phyloP scores from a whole-genome alignment of 2,113 vertebrate species.

The Hippoglossus stenolepis region DNA sequence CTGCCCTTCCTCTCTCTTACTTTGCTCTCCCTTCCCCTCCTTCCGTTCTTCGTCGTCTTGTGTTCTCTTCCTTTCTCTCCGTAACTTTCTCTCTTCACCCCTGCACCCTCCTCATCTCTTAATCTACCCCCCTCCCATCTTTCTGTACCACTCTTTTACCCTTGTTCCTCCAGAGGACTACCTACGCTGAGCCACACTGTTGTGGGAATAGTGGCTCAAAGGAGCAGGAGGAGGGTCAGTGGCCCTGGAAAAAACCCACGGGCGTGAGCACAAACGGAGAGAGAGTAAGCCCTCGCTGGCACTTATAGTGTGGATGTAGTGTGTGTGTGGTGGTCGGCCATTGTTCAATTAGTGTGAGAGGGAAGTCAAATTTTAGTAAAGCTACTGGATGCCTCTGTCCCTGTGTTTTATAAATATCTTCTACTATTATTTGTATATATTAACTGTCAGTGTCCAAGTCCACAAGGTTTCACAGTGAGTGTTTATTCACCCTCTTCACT shows the following conservation, averaged over 20 bases:
- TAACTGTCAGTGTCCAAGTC: too few relatives aligned
- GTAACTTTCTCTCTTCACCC: conserved; percentile 25
- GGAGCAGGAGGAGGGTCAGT: conserved; percentile 47
- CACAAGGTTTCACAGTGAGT: too few relatives aligned
- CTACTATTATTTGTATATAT: too few relatives aligned
- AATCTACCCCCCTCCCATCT: conserved; percentile 48
- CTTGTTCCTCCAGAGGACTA: conserved; percentile 49
- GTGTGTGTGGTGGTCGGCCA: too few relatives aligned
- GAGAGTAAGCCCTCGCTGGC: background rate
- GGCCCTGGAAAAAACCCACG: conserved; percentile 24
- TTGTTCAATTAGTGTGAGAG: too few relatives aligned
- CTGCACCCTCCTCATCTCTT: conserved; percentile 52
- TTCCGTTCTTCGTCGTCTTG: conserved; percentile 34
- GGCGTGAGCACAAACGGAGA: conserved; percentile 32
- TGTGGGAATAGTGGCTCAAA: conserved; percentile 45
- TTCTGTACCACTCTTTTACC: conserved; percentile 40
- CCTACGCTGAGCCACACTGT: conserved; percentile 45
- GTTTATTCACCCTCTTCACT: too few relatives aligned
- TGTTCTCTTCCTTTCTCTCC: conserved; percentile 5
- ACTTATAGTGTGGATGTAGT: too few relatives aligned
- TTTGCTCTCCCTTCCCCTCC: conserved; percentile 22
- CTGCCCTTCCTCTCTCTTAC: conserved; percentile 38
- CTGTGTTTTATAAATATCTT: too few relatives aligned
- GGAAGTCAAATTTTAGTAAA: too few relatives aligned
- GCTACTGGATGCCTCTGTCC: too few relatives aligned